Base-by-base conservation (phyloP, 2,888 invertebrate species). In the Portevinia maculata region DNA sequence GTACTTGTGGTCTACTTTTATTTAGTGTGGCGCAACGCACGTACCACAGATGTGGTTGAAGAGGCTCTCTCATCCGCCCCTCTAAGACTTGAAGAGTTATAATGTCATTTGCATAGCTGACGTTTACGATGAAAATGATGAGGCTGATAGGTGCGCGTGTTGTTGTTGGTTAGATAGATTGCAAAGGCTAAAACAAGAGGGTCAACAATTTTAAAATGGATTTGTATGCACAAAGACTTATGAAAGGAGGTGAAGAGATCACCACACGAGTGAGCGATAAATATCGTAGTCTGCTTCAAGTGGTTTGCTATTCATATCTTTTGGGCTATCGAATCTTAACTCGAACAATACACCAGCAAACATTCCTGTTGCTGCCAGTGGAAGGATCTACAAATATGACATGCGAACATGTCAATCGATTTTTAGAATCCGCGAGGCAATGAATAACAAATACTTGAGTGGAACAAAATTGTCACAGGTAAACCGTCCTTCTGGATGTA, bases 181-280 rank as follows among this genome's bases (percentile, higher is more conserved):
- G 50, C 50, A 21, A 74, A 78, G 41, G 52, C 28, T 59, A 52
- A 67, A 59, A 65, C 65, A 65, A 71, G 73, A 71, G 52, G 59
- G 78, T 70, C 78, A 65, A 79, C 59, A 79, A 79, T 73, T 79
- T 67, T 65, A 79, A 73, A 71, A 79, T 60, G 52, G 59, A 46
- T 48, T 53, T 73, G 79, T 79, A 53, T 79, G 73, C 73, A 73
- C 46, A 73, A 79, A 48, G 53, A 52, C 65, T 79, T 50, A 65
- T 65, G 8, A 57, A 74, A 74, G 46, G 64, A 73, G 64, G 71
- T 62, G 53, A 71, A 71, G 53, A 71, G 71, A 60, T 71, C 62
- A 37, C n/a, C 15, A 6, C 8, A 44, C n/a, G 71, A 62, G 60
- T 24, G 32, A 52, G 41, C 70, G 30, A 70, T 60, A 59, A 52